Evolutionary conservation across 1,140 invertebrate species (phyloP).

Genomic region (Popillia japonica): DNA sequence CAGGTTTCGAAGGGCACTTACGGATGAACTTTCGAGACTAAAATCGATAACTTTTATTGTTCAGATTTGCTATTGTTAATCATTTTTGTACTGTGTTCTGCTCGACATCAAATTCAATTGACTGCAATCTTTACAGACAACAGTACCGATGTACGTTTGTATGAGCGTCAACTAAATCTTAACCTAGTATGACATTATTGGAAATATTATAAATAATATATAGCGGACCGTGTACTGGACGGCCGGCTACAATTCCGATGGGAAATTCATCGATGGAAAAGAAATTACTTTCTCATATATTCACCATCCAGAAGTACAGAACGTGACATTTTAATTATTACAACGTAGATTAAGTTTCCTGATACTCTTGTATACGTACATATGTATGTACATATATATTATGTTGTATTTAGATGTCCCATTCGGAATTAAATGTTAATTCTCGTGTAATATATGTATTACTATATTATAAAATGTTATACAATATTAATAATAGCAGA

Average conservation of each 20-base stretch:
- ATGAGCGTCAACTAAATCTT: not conserved
- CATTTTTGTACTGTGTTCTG: not conserved
- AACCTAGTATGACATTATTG: slow-evolving; percentile 24
- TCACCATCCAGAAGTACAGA: not conserved
- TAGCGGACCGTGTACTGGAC: not conserved
- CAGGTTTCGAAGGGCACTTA: too few relatives aligned
- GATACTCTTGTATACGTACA: too few relatives aligned
- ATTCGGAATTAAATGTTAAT: too few relatives aligned
- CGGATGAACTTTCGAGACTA: too few relatives aligned
- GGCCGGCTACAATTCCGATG: not conserved
- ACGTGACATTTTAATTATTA: slow-evolving; percentile 21
- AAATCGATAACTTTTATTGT: not conserved
- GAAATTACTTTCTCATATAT: slow-evolving; percentile 19
- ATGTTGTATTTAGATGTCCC: too few relatives aligned
- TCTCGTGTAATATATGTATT: too few relatives aligned
- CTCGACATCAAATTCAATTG: not conserved
- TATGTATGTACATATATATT: too few relatives aligned
- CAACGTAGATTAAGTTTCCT: not conserved
- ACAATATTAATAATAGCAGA: too few relatives aligned
- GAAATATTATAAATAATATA: slow-evolving; percentile 30
- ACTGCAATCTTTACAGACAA: not conserved
- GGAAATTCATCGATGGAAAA: slow-evolving; percentile 29
- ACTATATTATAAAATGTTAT: too few relatives aligned
- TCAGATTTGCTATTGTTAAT: not conserved
- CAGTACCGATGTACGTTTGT: not conserved